Evolutionary conservation across 2,797 vertebrate species (phyloP).

Genomic region (Melanitta fusca): DNA sequence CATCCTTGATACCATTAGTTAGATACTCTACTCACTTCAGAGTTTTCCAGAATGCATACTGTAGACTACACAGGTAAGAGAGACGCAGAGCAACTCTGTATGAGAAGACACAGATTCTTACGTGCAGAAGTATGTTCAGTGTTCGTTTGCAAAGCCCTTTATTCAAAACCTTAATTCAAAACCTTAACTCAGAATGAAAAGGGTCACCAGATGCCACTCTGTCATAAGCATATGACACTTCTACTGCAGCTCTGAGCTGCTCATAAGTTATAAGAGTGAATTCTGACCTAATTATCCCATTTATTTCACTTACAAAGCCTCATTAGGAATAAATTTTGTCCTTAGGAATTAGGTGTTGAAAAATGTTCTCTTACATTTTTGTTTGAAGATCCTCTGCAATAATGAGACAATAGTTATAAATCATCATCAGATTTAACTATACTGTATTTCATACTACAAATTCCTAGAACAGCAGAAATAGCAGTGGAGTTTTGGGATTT

Average conservation of each 20-base stretch:
- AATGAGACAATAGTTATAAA: neutral
- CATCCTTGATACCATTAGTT: neutral
- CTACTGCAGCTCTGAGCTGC: neutral
- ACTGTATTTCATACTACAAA: neutral
- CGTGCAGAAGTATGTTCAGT: neutral
- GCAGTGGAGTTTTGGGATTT: neutral
- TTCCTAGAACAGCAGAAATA: neutral
- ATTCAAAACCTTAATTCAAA: slow-evolving; percentile 5
- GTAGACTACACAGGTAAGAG: neutral
- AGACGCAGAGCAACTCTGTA: neutral
- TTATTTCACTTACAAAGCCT: neutral
- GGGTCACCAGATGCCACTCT: neutral
- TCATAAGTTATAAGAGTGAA: neutral
- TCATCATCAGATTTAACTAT: neutral
- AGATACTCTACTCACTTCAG: neutral
- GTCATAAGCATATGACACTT: neutral
- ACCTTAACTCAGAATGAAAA: neutral
- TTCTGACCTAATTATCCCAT: slow-evolving; percentile 6
- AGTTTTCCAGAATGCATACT: neutral
- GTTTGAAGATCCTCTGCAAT: neutral
- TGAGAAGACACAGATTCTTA: neutral
- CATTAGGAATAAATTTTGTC: neutral
- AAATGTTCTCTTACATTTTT: slow-evolving; percentile 2
- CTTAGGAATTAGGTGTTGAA: neutral
- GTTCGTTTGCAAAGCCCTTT: neutral